Evolutionary conservation across 2,113 vertebrate species (phyloP).

Genomic region (Beaufortia kweichowensis): DNA sequence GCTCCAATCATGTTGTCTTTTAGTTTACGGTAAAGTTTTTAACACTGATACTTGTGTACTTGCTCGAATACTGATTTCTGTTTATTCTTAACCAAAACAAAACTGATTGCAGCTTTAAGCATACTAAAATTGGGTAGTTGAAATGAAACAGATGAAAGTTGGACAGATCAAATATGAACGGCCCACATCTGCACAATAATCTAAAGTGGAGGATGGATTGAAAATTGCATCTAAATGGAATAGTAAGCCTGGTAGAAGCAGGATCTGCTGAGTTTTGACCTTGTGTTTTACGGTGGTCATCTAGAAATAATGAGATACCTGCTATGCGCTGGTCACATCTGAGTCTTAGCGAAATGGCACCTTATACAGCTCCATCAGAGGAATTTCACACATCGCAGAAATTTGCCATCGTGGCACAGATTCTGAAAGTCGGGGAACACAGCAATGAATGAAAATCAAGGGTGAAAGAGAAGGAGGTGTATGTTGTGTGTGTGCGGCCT

Average conservation of each 20-base stretch:
- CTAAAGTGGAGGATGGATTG: constrained; percentile 47
- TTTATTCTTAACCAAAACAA: too few species aligned
- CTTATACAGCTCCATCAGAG: constrained; percentile 52
- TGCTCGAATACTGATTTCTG: too few species aligned
- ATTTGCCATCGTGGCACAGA: constrained; percentile 54
- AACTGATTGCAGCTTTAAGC: too few species aligned
- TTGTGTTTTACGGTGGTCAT: constrained; percentile 71
- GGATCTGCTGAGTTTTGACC: constrained; percentile 75
- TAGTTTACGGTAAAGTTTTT: too few species aligned
- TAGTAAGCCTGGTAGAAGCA: constrained; percentile 67
- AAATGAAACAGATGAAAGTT: constrained; percentile 2
- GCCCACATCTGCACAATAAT: constrained; percentile 63
- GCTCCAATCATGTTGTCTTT: too few species aligned
- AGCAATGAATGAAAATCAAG: neutral
- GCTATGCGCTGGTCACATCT: constrained; percentile 60
- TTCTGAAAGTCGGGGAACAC: constrained; percentile 43
- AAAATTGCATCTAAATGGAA: constrained; percentile 74
- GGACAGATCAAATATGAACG: constrained; percentile 28
- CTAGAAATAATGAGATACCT: constrained; percentile 74
- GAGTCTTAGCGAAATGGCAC: constrained; percentile 37
- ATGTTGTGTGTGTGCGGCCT: neutral
- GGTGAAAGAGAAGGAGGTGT: neutral
- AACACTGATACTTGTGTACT: too few species aligned
- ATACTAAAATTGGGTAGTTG: neutral
- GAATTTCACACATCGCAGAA: constrained; percentile 62